phyloP scores from a whole-genome alignment of 2,888 invertebrate genomes.

The Euplagia quadripunctaria region DNA sequence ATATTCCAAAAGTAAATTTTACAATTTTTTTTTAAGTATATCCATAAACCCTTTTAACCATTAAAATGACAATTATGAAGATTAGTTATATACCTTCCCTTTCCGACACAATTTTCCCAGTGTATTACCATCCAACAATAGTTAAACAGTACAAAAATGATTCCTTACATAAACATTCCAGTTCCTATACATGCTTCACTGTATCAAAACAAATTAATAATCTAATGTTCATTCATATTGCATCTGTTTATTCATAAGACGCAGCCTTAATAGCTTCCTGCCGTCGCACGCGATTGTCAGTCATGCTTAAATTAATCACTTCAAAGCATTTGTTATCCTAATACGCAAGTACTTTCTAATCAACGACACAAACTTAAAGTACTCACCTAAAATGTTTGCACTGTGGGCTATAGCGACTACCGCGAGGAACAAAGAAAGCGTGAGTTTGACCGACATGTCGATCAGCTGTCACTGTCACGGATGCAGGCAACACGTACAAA shows the following conservation, averaged over 20 bases:
- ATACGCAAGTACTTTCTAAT: slow-evolving; percentile 46
- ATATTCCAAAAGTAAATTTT: too few species aligned
- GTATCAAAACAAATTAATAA: slow-evolving; percentile 29
- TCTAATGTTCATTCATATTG: slow-evolving; percentile 35
- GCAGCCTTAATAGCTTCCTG: slow-evolving; percentile 47
- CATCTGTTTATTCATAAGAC: slow-evolving; percentile 45
- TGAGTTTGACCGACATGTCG: slow-evolving; percentile 77
- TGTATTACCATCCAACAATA: not conserved
- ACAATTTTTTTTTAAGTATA: too few species aligned
- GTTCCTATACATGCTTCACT: slow-evolving; percentile 19
- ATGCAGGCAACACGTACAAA: slow-evolving; percentile 40
- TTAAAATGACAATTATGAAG: not conserved
- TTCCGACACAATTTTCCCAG: not conserved
- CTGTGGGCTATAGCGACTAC: slow-evolving; percentile 67
- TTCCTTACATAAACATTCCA: slow-evolving; percentile 5
- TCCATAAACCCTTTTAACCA: too few species aligned
- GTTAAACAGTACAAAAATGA: slow-evolving; percentile 4
- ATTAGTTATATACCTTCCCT: not conserved
- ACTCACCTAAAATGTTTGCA: slow-evolving; percentile 84
- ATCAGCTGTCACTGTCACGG: slow-evolving; percentile 54
- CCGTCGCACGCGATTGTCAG: slow-evolving; percentile 35
- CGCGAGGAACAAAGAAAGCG: slow-evolving; percentile 71
- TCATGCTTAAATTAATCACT: slow-evolving; percentile 46
- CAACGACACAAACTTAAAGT: slow-evolving; percentile 41
- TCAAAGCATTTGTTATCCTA: slow-evolving; percentile 39